Conservation (phyloP, 2,888 invertebrate species). For the Aricia artaxerxes region DNA sequence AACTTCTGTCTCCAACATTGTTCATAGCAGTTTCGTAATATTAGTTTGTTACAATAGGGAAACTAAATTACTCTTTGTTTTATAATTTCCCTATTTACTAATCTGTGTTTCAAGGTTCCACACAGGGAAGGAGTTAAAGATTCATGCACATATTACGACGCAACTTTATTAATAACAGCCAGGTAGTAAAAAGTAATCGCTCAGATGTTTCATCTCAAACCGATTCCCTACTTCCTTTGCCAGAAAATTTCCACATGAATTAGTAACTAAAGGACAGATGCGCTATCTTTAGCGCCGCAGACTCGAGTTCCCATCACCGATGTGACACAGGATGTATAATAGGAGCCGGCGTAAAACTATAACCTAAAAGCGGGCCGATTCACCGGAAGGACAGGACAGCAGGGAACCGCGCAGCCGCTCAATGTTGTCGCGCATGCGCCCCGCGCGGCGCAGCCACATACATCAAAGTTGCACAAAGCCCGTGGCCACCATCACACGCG, state of each 20-base stretch:
- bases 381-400: constrained; percentile 47
- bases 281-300: neutral
- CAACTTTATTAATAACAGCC: neutral
- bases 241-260: neutral
- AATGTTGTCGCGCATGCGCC: constrained; percentile 75
- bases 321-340: constrained; percentile 51
- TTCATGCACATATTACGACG: neutral
- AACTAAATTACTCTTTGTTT: neutral
- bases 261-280: neutral
- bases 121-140: neutral
- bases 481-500: constrained; percentile 59
- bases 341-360: constrained; percentile 68
- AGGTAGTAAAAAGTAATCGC: neutral
- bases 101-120: neutral
- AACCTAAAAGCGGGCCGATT: constrained; percentile 71
- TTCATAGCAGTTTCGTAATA: neutral
- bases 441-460: constrained; percentile 43
- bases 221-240: neutral
- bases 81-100: neutral
- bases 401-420: constrained; percentile 72
- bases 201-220: neutral
- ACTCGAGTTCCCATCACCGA: constrained; percentile 20
- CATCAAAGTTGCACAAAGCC: constrained; percentile 69
- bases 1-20: neutral
- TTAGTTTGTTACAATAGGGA: neutral